Evolutionary conservation across 1,140 invertebrate species (phyloP).

Genomic region (Zaprionus capensis): DNA sequence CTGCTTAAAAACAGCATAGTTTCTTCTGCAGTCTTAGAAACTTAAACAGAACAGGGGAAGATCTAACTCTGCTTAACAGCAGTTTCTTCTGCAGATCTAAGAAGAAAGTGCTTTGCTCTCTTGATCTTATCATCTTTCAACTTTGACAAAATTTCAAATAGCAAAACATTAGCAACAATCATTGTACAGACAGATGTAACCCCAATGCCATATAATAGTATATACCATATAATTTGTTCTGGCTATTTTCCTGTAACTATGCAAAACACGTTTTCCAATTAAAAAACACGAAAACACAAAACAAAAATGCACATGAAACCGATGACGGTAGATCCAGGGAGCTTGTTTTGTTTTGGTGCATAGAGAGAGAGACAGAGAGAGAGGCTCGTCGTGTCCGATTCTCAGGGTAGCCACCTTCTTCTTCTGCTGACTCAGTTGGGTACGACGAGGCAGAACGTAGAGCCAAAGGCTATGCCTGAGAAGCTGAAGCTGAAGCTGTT

Average conservation of each 20-base stretch:
- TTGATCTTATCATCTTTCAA: background rate
- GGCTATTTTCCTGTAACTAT: slow-evolving; percentile 56
- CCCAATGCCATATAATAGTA: slow-evolving; percentile 4
- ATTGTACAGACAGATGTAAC: slow-evolving; percentile 13
- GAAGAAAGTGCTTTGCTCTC: background rate
- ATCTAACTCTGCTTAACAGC: too few species aligned
- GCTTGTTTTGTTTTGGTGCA: background rate
- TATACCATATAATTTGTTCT: slow-evolving; percentile 32
- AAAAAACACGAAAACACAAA: slow-evolving; percentile 38
- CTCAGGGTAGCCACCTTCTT: slow-evolving; percentile 25
- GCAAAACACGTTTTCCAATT: slow-evolving; percentile 78
- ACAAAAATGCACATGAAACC: slow-evolving; percentile 25
- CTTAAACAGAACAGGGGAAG: too few species aligned
- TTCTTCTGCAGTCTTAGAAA: too few species aligned
- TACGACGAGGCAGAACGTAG: slow-evolving; percentile 5
- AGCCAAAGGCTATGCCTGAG: slow-evolving; percentile 54
- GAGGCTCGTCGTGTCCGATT: slow-evolving; percentile 33
- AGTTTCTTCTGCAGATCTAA: too few species aligned
- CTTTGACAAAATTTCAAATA: background rate
- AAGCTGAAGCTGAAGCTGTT: slow-evolving; percentile 57
- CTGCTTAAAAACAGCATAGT: too few species aligned
- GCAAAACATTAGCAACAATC: background rate
- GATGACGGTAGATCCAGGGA: background rate
- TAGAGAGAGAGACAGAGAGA: slow-evolving; percentile 10
- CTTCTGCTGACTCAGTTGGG: slow-evolving; percentile 34